Evolutionary conservation across 2,888 invertebrate species (phyloP).

Genomic region (Xestia rhomboidea): DNA sequence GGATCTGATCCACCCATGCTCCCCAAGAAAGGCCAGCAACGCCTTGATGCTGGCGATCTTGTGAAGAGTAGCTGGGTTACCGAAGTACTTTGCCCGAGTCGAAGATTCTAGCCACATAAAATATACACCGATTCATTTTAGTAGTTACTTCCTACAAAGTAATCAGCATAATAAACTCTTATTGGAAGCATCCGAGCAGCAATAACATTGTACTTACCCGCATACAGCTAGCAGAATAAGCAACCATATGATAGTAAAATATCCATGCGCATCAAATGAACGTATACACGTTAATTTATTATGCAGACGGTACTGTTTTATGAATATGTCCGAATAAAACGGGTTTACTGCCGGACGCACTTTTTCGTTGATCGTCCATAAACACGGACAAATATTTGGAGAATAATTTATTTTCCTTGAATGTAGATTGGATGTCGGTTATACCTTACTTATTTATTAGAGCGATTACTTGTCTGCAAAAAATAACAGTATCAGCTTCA

Average conservation of each 20-base stretch:
- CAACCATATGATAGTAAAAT: constrained; percentile 47
- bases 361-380: constrained; percentile 63
- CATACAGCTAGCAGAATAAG: constrained; percentile 28
- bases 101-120: neutral
- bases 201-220: constrained; percentile 7
- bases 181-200: constrained; percentile 8
- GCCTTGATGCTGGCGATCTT: neutral
- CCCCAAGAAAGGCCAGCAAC: neutral
- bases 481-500: neutral
- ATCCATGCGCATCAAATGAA: constrained; percentile 40
- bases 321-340: constrained; percentile 60
- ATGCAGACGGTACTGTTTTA: constrained; percentile 54
- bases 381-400: constrained; percentile 50
- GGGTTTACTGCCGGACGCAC: constrained; percentile 67
- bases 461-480: neutral
- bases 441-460: neutral
- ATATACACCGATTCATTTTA: neutral
- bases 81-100: neutral
- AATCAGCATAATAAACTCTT: constrained; percentile 10
- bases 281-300: constrained; percentile 54
- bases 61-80: neutral
- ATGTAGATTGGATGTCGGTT: neutral
- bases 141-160: neutral
- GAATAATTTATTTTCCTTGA: constrained; percentile 20
- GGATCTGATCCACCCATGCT: neutral